Evolutionary conservation across 1,140 invertebrate genomes (phyloP).

Genomic region (Lordiphosa clarofinis): DNA sequence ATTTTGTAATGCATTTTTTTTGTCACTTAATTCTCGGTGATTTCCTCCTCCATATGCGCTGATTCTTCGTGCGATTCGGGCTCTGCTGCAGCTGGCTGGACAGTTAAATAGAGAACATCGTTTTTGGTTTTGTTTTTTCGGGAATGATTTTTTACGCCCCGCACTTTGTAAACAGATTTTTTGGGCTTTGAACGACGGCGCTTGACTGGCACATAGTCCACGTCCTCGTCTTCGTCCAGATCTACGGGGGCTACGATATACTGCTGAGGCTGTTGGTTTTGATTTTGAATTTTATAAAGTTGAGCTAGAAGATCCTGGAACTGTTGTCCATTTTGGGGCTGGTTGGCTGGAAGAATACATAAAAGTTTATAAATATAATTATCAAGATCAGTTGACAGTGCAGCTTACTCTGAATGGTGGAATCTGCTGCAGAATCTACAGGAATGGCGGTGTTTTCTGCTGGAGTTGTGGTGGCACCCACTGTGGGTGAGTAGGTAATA

Average conservation of each 20-base stretch:
- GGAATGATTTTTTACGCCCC: not conserved
- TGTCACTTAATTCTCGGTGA: too few relatives aligned
- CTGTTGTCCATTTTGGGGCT: not conserved
- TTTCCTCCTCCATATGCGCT: not conserved
- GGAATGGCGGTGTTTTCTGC: too few relatives aligned
- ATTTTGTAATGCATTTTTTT: too few relatives aligned
- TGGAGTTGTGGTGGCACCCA: not conserved
- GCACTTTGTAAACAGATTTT: not conserved
- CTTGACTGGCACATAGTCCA: constrained; percentile 4
- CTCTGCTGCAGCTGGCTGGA: not conserved
- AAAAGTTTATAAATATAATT: not conserved
- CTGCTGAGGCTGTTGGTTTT: not conserved
- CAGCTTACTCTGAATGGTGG: not conserved
- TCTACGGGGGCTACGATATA: not conserved
- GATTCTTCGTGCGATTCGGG: not conserved
- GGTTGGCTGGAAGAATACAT: not conserved
- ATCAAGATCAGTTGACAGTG: too few relatives aligned
- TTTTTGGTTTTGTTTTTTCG: constrained; percentile 1
- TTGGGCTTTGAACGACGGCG: constrained; percentile 2
- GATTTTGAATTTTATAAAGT: not conserved
- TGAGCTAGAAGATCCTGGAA: not conserved
- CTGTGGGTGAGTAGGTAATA: constrained; percentile 25
- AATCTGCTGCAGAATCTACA: too few relatives aligned
- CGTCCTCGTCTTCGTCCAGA: not conserved
- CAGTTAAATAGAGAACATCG: not conserved